These are phyloP conservation scores for Alsophila aescularia DNA, from an alignment of 2,888 invertebrate species.

Conservation along the genomic window DNA sequence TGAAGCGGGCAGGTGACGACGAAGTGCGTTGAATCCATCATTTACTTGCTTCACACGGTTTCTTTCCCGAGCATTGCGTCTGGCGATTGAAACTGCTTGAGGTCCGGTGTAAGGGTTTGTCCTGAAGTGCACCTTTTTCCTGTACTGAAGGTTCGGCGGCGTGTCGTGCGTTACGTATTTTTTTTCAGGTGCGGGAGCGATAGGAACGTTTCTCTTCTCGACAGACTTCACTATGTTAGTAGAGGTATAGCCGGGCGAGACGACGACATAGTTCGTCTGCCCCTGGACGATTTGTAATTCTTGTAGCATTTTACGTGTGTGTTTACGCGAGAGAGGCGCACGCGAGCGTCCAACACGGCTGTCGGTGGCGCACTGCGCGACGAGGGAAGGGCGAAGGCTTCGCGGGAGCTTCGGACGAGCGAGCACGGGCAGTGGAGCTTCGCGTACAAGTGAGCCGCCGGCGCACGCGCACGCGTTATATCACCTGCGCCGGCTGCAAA, in stretches of 20 bases:
- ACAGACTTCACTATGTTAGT: slow-evolving; percentile 73
- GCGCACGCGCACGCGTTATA: slow-evolving; percentile 82
- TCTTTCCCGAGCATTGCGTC: slow-evolving; percentile 96
- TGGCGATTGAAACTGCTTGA: slow-evolving; percentile 93
- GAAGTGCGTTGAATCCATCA: slow-evolving; percentile 94
- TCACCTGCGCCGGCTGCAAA: slow-evolving; percentile 85
- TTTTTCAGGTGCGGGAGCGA: slow-evolving; percentile 85
- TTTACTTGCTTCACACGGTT: slow-evolving; percentile 98
- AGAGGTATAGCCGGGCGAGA: slow-evolving; percentile 80
- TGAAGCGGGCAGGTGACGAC: slow-evolving; percentile 93
- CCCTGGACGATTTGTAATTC: slow-evolving; percentile 82
- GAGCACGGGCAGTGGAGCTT: slow-evolving; percentile 71
- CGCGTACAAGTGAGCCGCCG: slow-evolving; percentile 80
- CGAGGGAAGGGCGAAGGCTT: slow-evolving; percentile 52
- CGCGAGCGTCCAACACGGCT: slow-evolving; percentile 68
- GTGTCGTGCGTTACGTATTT: slow-evolving; percentile 81
- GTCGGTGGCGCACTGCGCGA: slow-evolving; percentile 63
- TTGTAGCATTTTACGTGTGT: slow-evolving; percentile 76
- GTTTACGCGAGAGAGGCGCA: slow-evolving; percentile 59
- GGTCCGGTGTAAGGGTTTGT: slow-evolving; percentile 86
- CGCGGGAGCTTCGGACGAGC: slow-evolving; percentile 59
- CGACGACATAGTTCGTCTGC: slow-evolving; percentile 86
- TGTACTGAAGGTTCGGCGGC: slow-evolving; percentile 86
- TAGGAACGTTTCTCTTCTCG: slow-evolving; percentile 81
- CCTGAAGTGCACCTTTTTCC: slow-evolving; percentile 90